Conservation (phyloP, 2,888 invertebrate species). For the Trimorus sp. region DNA sequence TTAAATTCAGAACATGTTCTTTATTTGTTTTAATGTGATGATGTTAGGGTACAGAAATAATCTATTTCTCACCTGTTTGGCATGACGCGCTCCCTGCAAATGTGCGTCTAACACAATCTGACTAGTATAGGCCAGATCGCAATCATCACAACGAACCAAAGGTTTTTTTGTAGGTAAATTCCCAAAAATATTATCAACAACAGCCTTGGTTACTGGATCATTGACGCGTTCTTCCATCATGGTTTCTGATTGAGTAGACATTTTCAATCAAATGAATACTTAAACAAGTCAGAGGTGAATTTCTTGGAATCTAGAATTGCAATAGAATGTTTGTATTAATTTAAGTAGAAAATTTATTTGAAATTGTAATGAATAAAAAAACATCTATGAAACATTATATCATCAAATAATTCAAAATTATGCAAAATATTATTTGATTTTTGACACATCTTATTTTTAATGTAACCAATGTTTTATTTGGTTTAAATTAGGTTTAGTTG, state of each 20-base stretch:
- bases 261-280: slow-evolving; percentile 27
- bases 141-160: slow-evolving; percentile 81
- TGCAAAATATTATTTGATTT: no score
- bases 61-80: slow-evolving; percentile 75
- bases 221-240: slow-evolving; percentile 69
- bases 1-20: slow-evolving; percentile 18
- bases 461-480: no score
- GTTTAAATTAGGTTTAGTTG: no score
- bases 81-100: slow-evolving; percentile 79
- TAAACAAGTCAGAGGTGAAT: slow-evolving; percentile 9
- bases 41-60: slow-evolving; percentile 2
- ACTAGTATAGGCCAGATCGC: slow-evolving; percentile 82
- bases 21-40: slow-evolving; percentile 3
- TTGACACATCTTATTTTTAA: no score
- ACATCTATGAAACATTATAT: no score
- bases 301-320: no score
- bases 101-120: slow-evolving; percentile 82
- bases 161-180: slow-evolving; percentile 81
- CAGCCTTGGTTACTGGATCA: slow-evolving; percentile 82
- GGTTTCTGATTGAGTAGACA: slow-evolving; percentile 59
- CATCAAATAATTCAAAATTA: no score
- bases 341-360: no score
- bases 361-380: no score
- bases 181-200: slow-evolving; percentile 82
- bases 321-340: no score